Evolutionary conservation across 2,113 vertebrate genomes (phyloP).

Genomic region (Donacobius atricapilla): DNA sequence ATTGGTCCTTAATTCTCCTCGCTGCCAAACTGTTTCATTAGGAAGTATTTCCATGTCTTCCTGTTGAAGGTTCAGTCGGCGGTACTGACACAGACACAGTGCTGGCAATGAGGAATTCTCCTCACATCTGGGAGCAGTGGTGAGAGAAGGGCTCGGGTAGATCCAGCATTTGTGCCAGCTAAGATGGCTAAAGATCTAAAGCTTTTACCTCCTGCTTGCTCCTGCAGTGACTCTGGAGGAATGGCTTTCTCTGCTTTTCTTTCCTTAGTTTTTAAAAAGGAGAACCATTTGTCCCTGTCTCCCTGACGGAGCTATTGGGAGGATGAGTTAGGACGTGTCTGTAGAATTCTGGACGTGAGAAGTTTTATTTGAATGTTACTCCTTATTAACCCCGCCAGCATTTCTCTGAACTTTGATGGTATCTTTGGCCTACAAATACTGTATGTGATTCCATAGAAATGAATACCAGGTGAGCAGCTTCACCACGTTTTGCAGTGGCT

Average conservation of each 20-base stretch:
- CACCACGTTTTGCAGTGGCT: not conserved
- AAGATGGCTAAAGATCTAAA: not conserved
- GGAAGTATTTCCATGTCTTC: not conserved
- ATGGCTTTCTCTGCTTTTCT: not conserved
- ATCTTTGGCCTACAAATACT: not conserved
- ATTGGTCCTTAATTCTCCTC: not conserved
- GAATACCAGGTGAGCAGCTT: not conserved
- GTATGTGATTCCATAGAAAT: not conserved
- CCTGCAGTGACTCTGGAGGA: not conserved
- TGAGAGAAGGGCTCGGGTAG: not conserved
- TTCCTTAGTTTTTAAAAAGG: not conserved
- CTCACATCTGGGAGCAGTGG: not conserved
- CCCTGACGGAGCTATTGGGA: not conserved
- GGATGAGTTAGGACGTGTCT: not conserved
- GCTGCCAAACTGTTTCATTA: not conserved
- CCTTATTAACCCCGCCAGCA: not conserved
- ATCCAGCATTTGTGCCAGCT: not conserved
- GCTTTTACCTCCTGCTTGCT: not conserved
- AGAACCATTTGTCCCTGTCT: not conserved
- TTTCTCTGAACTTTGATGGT: not conserved
- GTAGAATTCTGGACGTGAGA: not conserved
- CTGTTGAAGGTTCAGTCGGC: not conserved
- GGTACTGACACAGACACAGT: not conserved
- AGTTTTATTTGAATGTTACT: not conserved
- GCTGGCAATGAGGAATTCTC: not conserved